phyloP scores from a whole-genome alignment of 1,140 invertebrate species.

The Glomeris maerens region DNA sequence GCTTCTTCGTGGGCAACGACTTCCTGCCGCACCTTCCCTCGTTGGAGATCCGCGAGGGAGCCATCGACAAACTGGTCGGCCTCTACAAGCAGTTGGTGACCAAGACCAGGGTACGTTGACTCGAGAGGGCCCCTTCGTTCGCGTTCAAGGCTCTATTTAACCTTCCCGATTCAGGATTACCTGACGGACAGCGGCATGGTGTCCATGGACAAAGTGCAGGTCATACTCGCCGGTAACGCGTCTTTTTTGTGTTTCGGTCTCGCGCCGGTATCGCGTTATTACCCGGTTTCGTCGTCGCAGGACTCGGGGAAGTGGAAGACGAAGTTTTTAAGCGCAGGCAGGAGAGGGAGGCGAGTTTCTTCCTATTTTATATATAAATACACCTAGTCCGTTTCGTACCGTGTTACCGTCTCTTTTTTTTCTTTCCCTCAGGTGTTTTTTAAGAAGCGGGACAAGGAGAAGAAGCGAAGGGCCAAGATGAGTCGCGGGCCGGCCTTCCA shows the following conservation, averaged over 20 bases:
- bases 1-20: constrained; percentile 99
- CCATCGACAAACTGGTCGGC: constrained; percentile 84
- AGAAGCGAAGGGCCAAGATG: constrained; percentile 33
- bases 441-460: constrained; percentile 47
- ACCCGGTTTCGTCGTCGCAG: constrained; percentile 30
- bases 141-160: constrained; percentile 1
- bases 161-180: constrained; percentile 53
- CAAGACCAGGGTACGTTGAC: constrained; percentile 54
- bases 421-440: constrained; percentile 26
- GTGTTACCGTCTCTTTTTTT: constrained; percentile 9
- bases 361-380: too few relatives aligned
- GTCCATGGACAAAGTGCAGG: constrained; percentile 77
- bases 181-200: constrained; percentile 89
- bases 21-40: constrained; percentile 97
- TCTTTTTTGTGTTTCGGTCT: constrained; percentile 3
- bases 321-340: constrained; percentile 91
- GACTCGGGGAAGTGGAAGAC: constrained; percentile 88
- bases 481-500: constrained; percentile 46
- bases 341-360: constrained; percentile 52
- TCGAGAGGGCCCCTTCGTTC: neutral
- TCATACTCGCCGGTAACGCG: constrained; percentile 55
- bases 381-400: too few relatives aligned
- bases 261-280: neutral
- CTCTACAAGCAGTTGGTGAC: constrained; percentile 93
- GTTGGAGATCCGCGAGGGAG: constrained; percentile 93